Evolutionary conservation across 2,113 vertebrate genomes (phyloP), one percentile per base, ranked within the genome.

Genomic region (Corythoichthys intestinalis): DNA sequence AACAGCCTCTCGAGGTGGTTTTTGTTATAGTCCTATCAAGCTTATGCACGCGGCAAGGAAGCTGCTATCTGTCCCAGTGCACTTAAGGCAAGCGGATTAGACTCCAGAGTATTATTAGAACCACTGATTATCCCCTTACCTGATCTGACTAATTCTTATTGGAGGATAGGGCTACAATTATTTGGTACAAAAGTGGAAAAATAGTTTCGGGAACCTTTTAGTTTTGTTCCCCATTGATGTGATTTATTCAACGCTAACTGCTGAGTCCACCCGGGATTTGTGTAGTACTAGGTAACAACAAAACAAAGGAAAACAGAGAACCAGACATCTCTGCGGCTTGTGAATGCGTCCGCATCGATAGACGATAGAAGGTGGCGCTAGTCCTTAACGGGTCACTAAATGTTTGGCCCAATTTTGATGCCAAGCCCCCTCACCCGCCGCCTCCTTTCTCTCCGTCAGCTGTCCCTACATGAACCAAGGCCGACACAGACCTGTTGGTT

Each of bases 71-170:
- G 88, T 88, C 74, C 75, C 77, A 91, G 89, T 90, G 78, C 77
- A 84, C 86, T 94, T 92, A 90, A 89, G 90, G 72, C 83, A 90
- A 93, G 91, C 91, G 89, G 91, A 91, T 94, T 93, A 94, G 89
- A 86, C 92, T 87, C 86, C 83, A 86, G 89, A 85, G 87, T 93
- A 93, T 94, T 93, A 94, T 92, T 94, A 94, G 92, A 92, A 84
- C 80, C 67, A 81, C 87, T 89, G 90, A 91, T 92, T 91, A 92
- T 93, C 90, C 85, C 91, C 86, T 87, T 83, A 85, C 86, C 86
- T 87, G 88, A 87, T 90, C 86, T 82, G 76, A 81, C 74, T 87
- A 87, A 83, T 87, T 86, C 87, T 70, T 85, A 14, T 46, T 7
- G 12, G 44, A 58, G 56, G 56, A 15, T 13, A 72, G 78, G 41